Evolutionary conservation across 2,113 vertebrate species (phyloP).

Genomic region (rabbit (Oryctolagus cuniculus)): mOryCun1.1 NC_091441.1:83613001-83613500

Average conservation of each 20-base stretch:
- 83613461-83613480: background rate
- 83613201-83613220: constrained; percentile 11
- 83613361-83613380: background rate
- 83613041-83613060: background rate
- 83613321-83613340: background rate
- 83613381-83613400: background rate
- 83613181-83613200: background rate
- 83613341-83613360: background rate
- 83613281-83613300: background rate
- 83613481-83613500: background rate
- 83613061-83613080: background rate
- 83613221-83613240: background rate
- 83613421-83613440: background rate
- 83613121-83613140: background rate
- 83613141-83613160: background rate
- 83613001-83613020: background rate
- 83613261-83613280: constrained; percentile 27
- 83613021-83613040: background rate
- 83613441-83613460: background rate
- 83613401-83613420: background rate
- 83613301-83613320: background rate
- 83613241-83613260: background rate
- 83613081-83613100: background rate
- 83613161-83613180: background rate
- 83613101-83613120: background rate